Evolutionary conservation across 1,140 invertebrate species (phyloP).

Genomic region (Elysia chlorotica): DNA sequence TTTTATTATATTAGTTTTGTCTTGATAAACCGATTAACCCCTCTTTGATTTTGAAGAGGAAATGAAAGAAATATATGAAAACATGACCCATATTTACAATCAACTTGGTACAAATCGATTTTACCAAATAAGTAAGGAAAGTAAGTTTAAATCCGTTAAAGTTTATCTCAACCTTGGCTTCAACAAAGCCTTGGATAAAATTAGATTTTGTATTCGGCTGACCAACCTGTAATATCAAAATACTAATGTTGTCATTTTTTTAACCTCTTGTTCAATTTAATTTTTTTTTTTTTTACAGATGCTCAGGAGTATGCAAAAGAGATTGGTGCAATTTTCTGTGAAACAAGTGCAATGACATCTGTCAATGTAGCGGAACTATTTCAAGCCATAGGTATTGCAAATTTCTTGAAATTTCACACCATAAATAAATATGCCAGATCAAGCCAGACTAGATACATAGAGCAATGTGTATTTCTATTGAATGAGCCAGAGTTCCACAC

Average conservation of each 20-base stretch:
- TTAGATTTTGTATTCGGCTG: neutral
- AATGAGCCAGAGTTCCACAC: neutral
- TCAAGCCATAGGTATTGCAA: constrained; percentile 84
- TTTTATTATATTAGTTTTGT: too few relatives aligned
- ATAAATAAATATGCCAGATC: neutral
- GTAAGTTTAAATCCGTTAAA: neutral
- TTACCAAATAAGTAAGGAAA: too few relatives aligned
- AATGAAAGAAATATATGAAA: too few relatives aligned
- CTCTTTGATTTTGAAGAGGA: too few relatives aligned
- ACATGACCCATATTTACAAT: too few relatives aligned
- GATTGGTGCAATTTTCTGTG: constrained; percentile 97
- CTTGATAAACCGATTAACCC: too few relatives aligned
- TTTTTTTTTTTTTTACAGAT: constrained; percentile 67
- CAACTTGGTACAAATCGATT: too few relatives aligned
- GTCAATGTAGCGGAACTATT: constrained; percentile 99
- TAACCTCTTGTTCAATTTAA: neutral
- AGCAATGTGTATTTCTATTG: neutral
- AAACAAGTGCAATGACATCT: constrained; percentile 98
- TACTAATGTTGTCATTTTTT: neutral
- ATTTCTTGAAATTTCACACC: neutral
- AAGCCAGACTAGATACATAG: neutral
- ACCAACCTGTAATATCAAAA: neutral
- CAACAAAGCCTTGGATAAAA: neutral
- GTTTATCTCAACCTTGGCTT: neutral
- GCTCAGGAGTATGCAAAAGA: constrained; percentile 97